phyloP scores from a whole-genome alignment of 2,797 vertebrate genomes.

The Dipus sagitta region DNA sequence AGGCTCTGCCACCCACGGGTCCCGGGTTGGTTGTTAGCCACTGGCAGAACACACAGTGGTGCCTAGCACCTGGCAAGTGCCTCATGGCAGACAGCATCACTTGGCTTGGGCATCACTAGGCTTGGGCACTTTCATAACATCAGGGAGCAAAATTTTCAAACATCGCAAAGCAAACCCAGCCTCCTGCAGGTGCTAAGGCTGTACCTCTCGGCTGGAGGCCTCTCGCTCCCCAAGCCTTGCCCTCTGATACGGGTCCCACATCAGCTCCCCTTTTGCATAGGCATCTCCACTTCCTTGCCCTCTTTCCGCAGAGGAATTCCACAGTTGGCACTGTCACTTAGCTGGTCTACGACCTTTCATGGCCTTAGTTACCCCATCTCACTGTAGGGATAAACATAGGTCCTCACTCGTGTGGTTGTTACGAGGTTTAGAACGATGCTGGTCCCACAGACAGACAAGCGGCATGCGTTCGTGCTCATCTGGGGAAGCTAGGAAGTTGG shows the following conservation, averaged over 20 bases:
- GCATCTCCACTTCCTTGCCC: accelerated
- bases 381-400: neutral
- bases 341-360: neutral
- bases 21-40: neutral
- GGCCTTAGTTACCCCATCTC: neutral
- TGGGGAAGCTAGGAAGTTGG: neutral
- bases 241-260: neutral
- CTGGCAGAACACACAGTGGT: neutral
- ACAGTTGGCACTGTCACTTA: neutral
- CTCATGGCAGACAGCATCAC: neutral
- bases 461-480: no score
- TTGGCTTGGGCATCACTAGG: neutral
- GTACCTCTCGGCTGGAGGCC: neutral
- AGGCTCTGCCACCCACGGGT: neutral
- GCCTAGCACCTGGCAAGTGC: neutral
- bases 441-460: neutral
- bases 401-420: neutral
- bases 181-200: neutral
- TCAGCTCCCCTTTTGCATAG: neutral
- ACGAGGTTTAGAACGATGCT: neutral
- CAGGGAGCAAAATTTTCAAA: neutral
- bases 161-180: neutral
- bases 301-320: neutral
- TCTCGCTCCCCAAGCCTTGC: neutral
- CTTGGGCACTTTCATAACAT: neutral